Evolutionary conservation across 1,140 invertebrate species (phyloP).

Genomic region (Ylistrum balloti): DNA sequence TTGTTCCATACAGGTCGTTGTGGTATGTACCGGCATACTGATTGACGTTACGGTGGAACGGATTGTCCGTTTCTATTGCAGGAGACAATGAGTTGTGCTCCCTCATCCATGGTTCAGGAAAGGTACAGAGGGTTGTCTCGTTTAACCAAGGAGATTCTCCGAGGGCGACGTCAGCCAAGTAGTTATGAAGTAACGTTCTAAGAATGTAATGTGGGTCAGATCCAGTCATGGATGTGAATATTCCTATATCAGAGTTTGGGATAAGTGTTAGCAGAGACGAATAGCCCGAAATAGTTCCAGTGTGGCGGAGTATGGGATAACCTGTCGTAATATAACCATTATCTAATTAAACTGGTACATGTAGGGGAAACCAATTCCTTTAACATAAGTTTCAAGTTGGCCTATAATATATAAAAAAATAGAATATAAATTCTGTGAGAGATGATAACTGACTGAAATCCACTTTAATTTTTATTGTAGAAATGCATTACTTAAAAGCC

Average conservation of each 20-base stretch:
- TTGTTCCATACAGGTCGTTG: slow-evolving; percentile 44
- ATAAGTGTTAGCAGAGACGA: slow-evolving; percentile 63
- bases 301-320: slow-evolving; percentile 59
- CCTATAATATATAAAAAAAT: too few species aligned
- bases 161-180: slow-evolving; percentile 61
- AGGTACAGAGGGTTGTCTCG: slow-evolving; percentile 60
- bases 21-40: slow-evolving; percentile 31
- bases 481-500: too few species aligned
- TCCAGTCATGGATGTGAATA: slow-evolving; percentile 69
- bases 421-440: too few species aligned
- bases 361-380: not conserved
- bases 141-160: slow-evolving; percentile 67
- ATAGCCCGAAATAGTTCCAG: slow-evolving; percentile 67
- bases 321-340: slow-evolving; percentile 49
- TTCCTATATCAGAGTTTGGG: slow-evolving; percentile 62
- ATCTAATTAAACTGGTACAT: too few species aligned
- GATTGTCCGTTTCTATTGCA: not conserved
- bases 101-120: slow-evolving; percentile 62
- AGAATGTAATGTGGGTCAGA: slow-evolving; percentile 58
- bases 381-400: too few species aligned
- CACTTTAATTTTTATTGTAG: too few species aligned
- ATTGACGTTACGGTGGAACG: not conserved
- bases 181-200: slow-evolving; percentile 64
- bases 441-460: too few species aligned
- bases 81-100: not conserved